Conservation (phyloP, 2,797 vertebrate species). For the Parambassis ranga region DNA sequence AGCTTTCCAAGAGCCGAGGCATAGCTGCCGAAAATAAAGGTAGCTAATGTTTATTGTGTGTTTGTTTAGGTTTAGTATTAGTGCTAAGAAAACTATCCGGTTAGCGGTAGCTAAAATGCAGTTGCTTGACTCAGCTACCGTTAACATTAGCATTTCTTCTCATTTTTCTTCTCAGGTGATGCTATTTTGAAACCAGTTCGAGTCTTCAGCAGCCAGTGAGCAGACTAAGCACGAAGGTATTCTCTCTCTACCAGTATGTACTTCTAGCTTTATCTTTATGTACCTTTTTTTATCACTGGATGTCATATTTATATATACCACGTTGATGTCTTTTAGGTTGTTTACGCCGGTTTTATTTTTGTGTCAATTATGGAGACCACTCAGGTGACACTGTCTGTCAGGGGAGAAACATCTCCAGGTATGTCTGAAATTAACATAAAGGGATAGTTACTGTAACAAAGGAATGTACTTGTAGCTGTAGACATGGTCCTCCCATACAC, state of each 20-base stretch:
- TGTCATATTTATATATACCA: neutral
- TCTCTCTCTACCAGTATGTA: too few relatives aligned
- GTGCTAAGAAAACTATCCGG: too few relatives aligned
- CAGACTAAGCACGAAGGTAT: neutral
- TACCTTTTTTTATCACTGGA: too few relatives aligned
- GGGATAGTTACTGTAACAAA: too few relatives aligned
- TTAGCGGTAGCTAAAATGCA: too few relatives aligned
- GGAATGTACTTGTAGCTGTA: too few relatives aligned
- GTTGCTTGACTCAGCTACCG: neutral
- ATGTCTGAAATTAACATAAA: conserved; percentile 38
- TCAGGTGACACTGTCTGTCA: conserved; percentile 86
- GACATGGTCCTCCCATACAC: too few relatives aligned
- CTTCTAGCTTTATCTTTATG: too few relatives aligned
- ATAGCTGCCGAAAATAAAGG: neutral
- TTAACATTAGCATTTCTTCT: too few relatives aligned
- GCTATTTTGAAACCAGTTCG: neutral
- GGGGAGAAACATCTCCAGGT: conserved; percentile 87
- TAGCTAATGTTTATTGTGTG: neutral
- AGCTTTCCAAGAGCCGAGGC: neutral
- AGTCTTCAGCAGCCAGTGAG: neutral
- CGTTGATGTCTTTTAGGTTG: conserved; percentile 30
- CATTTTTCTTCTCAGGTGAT: neutral
- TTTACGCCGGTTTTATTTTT: neutral
- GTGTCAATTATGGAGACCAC: conserved; percentile 82
- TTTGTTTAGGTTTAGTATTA: too few relatives aligned